These are phyloP conservation scores for Vollenhovia emeryi DNA, from an alignment of 1,140 invertebrate genomes.

Conservation along the genomic window DNA sequence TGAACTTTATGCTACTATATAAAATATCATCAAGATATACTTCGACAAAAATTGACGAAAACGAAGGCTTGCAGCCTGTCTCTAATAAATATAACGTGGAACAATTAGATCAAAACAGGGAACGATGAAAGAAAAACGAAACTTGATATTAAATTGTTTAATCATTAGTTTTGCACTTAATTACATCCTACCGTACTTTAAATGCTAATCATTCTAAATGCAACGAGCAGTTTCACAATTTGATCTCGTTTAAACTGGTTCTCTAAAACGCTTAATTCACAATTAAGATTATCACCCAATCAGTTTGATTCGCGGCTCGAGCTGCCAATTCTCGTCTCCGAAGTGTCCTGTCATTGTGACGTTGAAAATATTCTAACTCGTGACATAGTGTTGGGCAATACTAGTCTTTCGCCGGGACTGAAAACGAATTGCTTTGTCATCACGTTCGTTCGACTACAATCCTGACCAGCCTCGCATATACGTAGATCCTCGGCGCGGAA, in stretches of 20 bases:
- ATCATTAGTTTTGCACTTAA: neutral
- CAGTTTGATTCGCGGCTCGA: neutral
- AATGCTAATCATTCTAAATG: neutral
- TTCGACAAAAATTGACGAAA: conserved; percentile 72
- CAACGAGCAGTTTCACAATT: neutral
- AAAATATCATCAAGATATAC: conserved; percentile 66
- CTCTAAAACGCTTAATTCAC: neutral
- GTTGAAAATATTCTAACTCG: conserved; percentile 18
- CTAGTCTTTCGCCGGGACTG: neutral
- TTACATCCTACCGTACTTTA: neutral
- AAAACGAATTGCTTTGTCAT: conserved; percentile 51
- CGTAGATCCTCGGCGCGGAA: neutral
- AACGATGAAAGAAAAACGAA: neutral
- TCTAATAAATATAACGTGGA: conserved; percentile 20
- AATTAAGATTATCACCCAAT: neutral
- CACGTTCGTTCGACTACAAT: conserved; percentile 2
- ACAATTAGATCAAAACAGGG: conserved; percentile 23
- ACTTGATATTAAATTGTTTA: neutral
- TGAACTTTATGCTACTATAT: conserved; percentile 46
- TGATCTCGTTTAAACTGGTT: neutral
- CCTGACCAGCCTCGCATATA: neutral
- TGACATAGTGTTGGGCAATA: neutral
- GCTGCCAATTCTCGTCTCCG: neutral
- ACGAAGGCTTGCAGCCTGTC: conserved; percentile 45
- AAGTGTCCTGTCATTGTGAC: conserved; percentile 21